phyloP scores from a whole-genome alignment of 37 sponge, comb jelly and placozoan genomes.

The Crambe crambe region DNA sequence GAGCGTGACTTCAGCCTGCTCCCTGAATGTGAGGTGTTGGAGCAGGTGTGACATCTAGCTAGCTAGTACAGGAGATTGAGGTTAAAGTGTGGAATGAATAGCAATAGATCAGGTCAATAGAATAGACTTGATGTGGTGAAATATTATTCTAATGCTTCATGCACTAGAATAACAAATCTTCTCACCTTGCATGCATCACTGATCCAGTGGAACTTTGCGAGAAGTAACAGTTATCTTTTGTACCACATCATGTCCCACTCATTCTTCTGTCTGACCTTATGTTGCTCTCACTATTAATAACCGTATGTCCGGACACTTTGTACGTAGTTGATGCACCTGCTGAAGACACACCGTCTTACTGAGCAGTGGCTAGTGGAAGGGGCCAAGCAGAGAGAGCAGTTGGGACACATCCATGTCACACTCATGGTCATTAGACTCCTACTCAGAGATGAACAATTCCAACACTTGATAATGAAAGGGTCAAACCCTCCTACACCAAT shows the following conservation, averaged over 20 bases:
- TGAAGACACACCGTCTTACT: not conserved
- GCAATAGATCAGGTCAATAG: not conserved
- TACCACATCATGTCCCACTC: no score
- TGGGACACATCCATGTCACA: not conserved
- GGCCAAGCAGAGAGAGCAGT: not conserved
- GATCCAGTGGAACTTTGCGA: no score
- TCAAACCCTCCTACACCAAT: not conserved
- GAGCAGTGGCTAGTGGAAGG: slow-evolving; percentile 12
- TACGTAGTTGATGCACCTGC: slow-evolving; percentile 13
- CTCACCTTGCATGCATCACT: no score
- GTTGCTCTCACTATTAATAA: not conserved
- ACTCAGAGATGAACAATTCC: slow-evolving; percentile 40
- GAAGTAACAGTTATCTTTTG: no score
- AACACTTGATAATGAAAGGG: slow-evolving; percentile 12
- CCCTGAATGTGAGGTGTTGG: not conserved
- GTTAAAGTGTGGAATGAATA: not conserved
- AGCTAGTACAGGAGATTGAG: not conserved
- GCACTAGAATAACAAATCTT: no score
- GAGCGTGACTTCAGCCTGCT: slow-evolving; percentile 10
- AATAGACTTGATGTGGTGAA: no score
- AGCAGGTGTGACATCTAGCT: not conserved
- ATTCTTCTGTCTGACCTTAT: not conserved
- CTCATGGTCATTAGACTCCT: slow-evolving; percentile 21
- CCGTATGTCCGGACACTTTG: not conserved
- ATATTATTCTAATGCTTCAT: no score